Percentiles rank a stretch among this genome's conserved stretches.
Conservation (phyloP, 2,797 vertebrate genomes). For the Sebastes minor region DNA sequence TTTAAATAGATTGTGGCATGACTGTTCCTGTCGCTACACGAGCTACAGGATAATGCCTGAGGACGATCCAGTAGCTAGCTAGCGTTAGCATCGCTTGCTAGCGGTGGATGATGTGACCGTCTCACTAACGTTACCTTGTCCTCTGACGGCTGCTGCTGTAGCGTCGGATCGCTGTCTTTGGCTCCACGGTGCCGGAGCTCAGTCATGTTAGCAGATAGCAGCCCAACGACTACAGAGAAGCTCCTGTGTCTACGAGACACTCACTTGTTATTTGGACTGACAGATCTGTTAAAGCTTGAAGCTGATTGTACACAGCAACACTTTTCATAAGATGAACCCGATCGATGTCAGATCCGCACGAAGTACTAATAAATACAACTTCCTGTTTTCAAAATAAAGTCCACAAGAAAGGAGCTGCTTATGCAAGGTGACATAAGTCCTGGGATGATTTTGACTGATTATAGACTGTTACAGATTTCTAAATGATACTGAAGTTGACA, state of each 20-base stretch:
- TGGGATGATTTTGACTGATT: not conserved
- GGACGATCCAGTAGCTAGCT: not conserved
- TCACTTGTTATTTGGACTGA: not conserved
- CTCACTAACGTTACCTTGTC: slow-evolving; percentile 77
- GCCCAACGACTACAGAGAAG: slow-evolving; percentile 21
- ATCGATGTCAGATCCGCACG: not conserved
- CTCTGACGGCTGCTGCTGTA: slow-evolving; percentile 74
- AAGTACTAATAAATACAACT: not conserved
- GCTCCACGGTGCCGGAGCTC: slow-evolving; percentile 82
- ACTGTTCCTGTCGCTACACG: not conserved
- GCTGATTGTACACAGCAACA: slow-evolving; percentile 24
- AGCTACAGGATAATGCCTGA: not conserved
- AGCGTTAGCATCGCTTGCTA: slow-evolving; percentile 41
- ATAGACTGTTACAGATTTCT: not conserved
- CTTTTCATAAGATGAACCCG: not conserved
- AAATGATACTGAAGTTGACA: not conserved
- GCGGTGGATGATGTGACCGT: not conserved
- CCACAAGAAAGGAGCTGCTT: not conserved
- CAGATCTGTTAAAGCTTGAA: not conserved
- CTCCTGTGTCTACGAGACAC: slow-evolving; percentile 31
- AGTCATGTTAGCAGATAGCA: slow-evolving; percentile 69
- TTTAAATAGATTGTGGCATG: not conserved
- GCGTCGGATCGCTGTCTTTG: slow-evolving; percentile 65
- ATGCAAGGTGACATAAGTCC: not conserved
- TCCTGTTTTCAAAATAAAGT: slow-evolving; percentile 68